Evolutionary conservation across 64 coral and sea anemone genomes (phyloP), one percentile per base, ranked within the genome.

Genomic region (Exaiptasia diaphana): DNA sequence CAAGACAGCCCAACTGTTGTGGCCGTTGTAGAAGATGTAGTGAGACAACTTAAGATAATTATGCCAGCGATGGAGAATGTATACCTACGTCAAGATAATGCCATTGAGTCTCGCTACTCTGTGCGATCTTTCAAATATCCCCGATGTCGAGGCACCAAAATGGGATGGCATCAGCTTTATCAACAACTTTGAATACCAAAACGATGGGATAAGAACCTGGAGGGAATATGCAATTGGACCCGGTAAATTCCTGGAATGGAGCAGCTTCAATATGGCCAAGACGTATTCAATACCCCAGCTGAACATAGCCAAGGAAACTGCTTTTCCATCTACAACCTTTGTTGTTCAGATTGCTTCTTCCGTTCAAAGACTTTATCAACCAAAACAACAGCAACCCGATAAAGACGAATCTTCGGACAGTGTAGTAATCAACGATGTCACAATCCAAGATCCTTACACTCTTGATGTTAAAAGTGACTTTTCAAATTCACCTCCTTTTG

Each of bases 71-170:
- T 67, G 5, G 64, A 20, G 23, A 45, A 22, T 3, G 32, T 80
- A 4, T 64, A 64, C 32, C 41, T 80, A 31, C 61, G 77, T 46
- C 77, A 80, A 34, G 77, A 76, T 32, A 76, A 76, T 80, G 76
- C 76, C 20, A 49, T 49, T 49, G 45, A 49, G 45, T 49, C 45
- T 18, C 45, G 45, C 20, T 9, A 49, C 20, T 9, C 45, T 49
- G 10, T 49, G 45, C 20, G 45, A 49, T 49, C 45, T 18, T 49
- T 18, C 45, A 13, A 49, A 9, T 49, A 24, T 56, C 26, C 53
- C 53, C 26, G 53, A 1, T 18, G 53, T 18, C 5, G 53, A 56
- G 53, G 53, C 53, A 56, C 1, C 53, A 56, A 56, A 56, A 56
- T 56, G 53, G 53, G 53, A 56, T 24, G 53, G 53, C 20, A 18